These are phyloP conservation scores for Todiramphus chloris DNA, from an alignment of 2,113 vertebrate species.

Conservation along the genomic window DNA sequence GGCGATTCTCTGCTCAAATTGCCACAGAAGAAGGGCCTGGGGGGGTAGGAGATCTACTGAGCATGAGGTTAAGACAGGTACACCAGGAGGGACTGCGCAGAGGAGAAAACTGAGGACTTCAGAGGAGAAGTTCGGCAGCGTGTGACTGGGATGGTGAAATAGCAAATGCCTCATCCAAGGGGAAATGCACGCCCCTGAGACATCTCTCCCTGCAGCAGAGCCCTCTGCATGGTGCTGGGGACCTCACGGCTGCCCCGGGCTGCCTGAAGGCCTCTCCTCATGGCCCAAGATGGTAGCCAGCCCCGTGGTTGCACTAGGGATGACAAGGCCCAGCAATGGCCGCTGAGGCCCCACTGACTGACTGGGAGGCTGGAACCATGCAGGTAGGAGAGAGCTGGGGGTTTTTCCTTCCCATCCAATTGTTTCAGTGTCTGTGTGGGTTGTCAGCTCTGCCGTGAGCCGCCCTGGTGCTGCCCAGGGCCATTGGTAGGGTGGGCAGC, in stretches of 20 bases:
- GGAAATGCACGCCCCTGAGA: fast-evolving
- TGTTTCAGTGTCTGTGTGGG: neutral
- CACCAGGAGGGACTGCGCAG: neutral
- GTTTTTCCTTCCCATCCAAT: neutral
- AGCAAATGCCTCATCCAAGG: fast-evolving
- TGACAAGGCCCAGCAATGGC: fast-evolving
- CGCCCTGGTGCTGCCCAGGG: neutral
- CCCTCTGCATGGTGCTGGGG: fast-evolving
- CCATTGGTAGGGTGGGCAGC: neutral
- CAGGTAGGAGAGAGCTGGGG: neutral
- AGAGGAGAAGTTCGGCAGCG: neutral
- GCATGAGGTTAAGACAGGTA: fast-evolving
- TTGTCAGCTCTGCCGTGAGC: neutral
- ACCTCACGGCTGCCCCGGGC: fast-evolving
- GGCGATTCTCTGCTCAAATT: neutral
- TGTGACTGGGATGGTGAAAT: neutral
- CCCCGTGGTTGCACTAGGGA: fast-evolving
- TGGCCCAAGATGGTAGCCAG: neutral
- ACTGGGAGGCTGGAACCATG: neutral
- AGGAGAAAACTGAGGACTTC: neutral
- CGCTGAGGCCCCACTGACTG: fast-evolving
- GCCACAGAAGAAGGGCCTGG: neutral
- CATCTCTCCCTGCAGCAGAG: neutral
- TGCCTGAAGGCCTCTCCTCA: neutral
- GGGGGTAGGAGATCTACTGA: fast-evolving